Conservation (phyloP, 2,888 invertebrate genomes). For the Lissonota sp. region DNA sequence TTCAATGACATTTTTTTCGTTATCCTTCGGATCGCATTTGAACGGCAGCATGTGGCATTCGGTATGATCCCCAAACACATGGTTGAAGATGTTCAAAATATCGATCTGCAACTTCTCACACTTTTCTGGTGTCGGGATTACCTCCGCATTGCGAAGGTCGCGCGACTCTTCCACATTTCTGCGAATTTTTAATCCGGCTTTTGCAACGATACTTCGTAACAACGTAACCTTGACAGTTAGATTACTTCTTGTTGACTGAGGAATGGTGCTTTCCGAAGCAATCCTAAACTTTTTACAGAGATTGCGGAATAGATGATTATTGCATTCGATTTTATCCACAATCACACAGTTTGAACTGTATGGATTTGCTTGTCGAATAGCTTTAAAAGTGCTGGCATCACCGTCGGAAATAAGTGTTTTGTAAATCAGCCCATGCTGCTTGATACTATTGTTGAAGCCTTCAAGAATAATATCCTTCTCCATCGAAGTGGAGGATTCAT, state of each 20-base stretch:
- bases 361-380: too few relatives aligned
- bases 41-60: slow-evolving; percentile 42
- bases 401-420: too few relatives aligned
- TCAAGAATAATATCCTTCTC: slow-evolving; percentile 52
- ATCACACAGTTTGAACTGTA: not conserved
- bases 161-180: slow-evolving; percentile 23
- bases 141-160: slow-evolving; percentile 4
- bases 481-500: slow-evolving; percentile 71
- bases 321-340: slow-evolving; percentile 35
- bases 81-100: slow-evolving; percentile 57
- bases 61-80: slow-evolving; percentile 66
- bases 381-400: too few relatives aligned
- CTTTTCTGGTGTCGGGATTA: slow-evolving; percentile 2
- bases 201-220: not conserved
- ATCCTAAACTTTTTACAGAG: too few relatives aligned
- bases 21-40: not conserved
- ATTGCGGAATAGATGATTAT: too few relatives aligned
- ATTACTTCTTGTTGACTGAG: not conserved
- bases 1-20: not conserved
- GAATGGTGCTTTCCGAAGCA: slow-evolving; percentile 11
- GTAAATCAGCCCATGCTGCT: too few relatives aligned
- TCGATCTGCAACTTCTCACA: slow-evolving; percentile 48
- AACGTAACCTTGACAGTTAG: not conserved
- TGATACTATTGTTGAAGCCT: slow-evolving; percentile 52
- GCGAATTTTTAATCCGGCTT: slow-evolving; percentile 34